Conservation (phyloP, 2,113 vertebrate species). For the Pleuronectes platessa region DNA sequence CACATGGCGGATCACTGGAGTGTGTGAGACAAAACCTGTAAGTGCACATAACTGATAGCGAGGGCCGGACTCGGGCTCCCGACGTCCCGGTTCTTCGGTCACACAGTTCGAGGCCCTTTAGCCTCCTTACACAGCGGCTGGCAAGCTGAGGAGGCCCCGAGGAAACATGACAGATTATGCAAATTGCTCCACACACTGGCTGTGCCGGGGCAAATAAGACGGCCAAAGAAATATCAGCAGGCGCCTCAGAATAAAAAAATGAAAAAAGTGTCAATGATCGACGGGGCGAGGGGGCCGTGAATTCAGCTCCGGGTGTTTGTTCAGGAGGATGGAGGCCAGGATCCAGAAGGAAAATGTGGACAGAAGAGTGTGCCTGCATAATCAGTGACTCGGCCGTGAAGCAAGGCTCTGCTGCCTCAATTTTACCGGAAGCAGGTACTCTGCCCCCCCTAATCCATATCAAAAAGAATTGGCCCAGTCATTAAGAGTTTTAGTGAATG, state of each 20-base stretch:
- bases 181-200: background rate
- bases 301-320: constrained; percentile 7
- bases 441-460: background rate
- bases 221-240: background rate
- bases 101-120: background rate
- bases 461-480: background rate
- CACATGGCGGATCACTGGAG: background rate
- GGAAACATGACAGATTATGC: background rate
- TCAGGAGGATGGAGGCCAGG: constrained; percentile 17
- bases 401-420: constrained; percentile 1
- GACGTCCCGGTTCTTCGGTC: background rate
- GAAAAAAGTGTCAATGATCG: background rate
- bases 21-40: constrained; percentile 26
- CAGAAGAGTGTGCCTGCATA: constrained; percentile 26
- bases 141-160: background rate
- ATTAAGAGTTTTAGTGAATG: constrained; percentile 24
- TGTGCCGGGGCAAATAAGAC: background rate
- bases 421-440: constrained; percentile 31
- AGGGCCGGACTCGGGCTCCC: background rate
- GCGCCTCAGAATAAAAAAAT: background rate
- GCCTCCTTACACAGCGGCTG: background rate
- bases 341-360: constrained; percentile 31
- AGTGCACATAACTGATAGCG: constrained; percentile 3
- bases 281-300: background rate
- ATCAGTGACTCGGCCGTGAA: constrained; percentile 33